Base-by-base conservation (phyloP, 1,140 invertebrate species). In the Hyposmocoma kahamanoa region DNA sequence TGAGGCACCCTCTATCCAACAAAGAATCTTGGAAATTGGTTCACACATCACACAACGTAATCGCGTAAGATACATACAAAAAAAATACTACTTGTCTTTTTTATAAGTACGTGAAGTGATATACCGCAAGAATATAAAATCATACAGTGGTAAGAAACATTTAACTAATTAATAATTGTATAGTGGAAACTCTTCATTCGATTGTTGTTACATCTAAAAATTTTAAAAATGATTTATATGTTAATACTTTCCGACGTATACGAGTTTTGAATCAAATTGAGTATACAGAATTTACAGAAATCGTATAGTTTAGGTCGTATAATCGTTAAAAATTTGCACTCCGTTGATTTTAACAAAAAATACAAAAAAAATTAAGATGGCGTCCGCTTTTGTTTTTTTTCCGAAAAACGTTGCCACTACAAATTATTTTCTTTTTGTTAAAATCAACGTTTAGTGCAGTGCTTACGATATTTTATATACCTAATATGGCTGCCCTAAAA, bases 211-310 rank as follows among this genome's bases (percentile, higher is more conserved):
- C 59, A 64, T 49, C 62, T 70, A 74, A 50, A 53, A 1, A 13
- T 59, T 67, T 70, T 71, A 59, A 66, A 64, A 53, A 55, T 68
- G 64, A 67, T 63, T 66, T 62, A 59, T 59, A 60, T 59, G 63
- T 36, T 36, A 36, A 36, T 36, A 36, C 32, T 15, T 36, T 64
- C 48, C 50, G 63, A 36, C 71, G 77, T 81, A 81, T 81, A 81
- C 74, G n/a, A 71, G 50, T 58, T 78, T 78, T 73, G 66, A 73
- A 77, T 72, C 67, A 55, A 67, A 65, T 47, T 42, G 66, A 69
- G 72, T 77, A 77, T 75, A 78, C 72, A n/a, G n/a, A 68, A 52
- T 59, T 62, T 65, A 56, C 39, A 52, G 56, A 53, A 55, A 51
- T 77, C 69, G 68, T 77, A 73, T 77, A 68, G n/a, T 46, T 68